Conservation (phyloP, 1,140 invertebrate species). For the Anoplophora glabripennis region DNA sequence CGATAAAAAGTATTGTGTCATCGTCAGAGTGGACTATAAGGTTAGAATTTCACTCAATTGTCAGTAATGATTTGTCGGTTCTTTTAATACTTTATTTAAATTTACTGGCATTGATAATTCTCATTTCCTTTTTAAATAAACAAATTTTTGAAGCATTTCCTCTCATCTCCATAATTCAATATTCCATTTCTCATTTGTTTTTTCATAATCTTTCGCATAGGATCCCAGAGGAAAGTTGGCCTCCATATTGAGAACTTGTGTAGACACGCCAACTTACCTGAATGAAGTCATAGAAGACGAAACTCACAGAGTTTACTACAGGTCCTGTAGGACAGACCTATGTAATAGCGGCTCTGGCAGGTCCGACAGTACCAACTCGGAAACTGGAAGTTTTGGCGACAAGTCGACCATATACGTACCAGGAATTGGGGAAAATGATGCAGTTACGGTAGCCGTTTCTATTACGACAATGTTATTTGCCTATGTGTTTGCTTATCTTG, state of each 20-base stretch:
- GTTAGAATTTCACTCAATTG: slow-evolving; percentile 10
- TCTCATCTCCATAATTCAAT: neutral
- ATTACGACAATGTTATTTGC: too few species aligned
- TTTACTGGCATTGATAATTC: neutral
- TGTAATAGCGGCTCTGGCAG: slow-evolving; percentile 25
- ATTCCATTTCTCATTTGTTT: neutral
- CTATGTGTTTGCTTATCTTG: too few species aligned
- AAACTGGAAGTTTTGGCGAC: slow-evolving; percentile 16
- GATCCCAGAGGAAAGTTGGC: slow-evolving; percentile 25
- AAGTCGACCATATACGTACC: slow-evolving; percentile 28
- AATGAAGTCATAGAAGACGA: slow-evolving; percentile 25
- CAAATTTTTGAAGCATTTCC: neutral
- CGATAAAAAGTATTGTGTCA: slow-evolving; percentile 31
- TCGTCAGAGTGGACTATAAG: slow-evolving; percentile 22
- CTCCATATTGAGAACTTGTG: slow-evolving; percentile 22
- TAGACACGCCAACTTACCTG: slow-evolving; percentile 12
- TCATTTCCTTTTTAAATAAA: neutral
- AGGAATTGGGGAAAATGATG: slow-evolving; percentile 12
- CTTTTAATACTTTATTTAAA: neutral
- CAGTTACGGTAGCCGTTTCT: neutral
- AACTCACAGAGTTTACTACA: slow-evolving; percentile 20
- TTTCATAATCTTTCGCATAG: slow-evolving; percentile 3
- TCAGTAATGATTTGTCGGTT: neutral
- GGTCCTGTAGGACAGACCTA: slow-evolving; percentile 26
- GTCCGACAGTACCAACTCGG: neutral